Evolutionary conservation across 2,888 invertebrate species (phyloP).

Genomic region (Dromius quadrimaculatus): DNA sequence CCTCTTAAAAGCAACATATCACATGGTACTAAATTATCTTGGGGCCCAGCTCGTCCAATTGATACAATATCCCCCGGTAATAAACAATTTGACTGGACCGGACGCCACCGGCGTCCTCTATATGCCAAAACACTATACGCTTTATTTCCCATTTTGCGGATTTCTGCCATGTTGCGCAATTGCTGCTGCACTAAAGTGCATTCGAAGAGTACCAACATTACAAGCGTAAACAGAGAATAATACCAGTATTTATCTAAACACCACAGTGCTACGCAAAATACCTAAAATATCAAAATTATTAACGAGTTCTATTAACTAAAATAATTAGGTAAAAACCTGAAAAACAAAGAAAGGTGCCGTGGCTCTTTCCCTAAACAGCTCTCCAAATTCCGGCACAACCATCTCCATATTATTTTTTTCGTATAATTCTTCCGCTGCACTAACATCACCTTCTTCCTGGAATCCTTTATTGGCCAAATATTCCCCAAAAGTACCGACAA

Average conservation of each 20-base stretch:
- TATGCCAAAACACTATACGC: conserved; percentile 93
- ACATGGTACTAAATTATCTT: conserved; percentile 95
- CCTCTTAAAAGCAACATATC: conserved; percentile 94
- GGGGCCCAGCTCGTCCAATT: conserved; percentile 85
- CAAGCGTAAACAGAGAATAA: conserved; percentile 94
- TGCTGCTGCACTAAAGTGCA: conserved; percentile 99
- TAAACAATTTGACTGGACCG: conserved; percentile 86
- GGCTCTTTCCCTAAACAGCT: conserved; percentile 96
- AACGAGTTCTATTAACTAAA: conserved; percentile 1
- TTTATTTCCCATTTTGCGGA: conserved; percentile 99
- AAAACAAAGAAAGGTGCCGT: conserved; percentile 99
- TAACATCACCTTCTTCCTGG: conserved; percentile 83
- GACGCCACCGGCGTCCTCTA: conserved; percentile 90
- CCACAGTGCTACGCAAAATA: conserved; percentile 98
- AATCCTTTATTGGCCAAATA: conserved; percentile 91
- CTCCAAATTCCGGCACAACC: conserved; percentile 97
- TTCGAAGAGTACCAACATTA: conserved; percentile 97
- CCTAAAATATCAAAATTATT: conserved; percentile 61
- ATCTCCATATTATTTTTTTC: conserved; percentile 89
- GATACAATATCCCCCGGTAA: conserved; percentile 98
- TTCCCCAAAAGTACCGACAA: conserved; percentile 75
- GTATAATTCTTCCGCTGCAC: conserved; percentile 82
- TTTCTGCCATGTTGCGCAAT: conserved; percentile 97
- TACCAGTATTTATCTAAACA: conserved; percentile 99
- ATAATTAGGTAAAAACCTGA: conserved; percentile 70